Conservation (phyloP, 2,113 vertebrate genomes). For the Halcyon malimbica region DNA sequence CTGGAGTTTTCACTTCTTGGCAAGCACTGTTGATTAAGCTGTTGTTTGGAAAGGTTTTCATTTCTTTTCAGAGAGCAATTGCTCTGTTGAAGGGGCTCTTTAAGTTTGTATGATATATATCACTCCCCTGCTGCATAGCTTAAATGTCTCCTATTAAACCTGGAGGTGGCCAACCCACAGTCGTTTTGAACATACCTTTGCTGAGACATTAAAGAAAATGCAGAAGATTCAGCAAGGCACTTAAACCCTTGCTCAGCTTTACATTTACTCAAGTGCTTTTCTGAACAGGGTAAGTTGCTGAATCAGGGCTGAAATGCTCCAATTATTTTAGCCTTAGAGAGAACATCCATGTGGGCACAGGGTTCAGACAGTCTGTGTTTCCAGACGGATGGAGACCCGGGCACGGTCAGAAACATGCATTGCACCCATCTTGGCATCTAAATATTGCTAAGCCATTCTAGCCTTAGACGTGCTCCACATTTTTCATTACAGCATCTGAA, state of each 20-base stretch:
- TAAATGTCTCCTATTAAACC: neutral
- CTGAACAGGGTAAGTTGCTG: neutral
- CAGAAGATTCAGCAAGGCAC: neutral
- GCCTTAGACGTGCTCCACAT: neutral
- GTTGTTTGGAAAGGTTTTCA: neutral
- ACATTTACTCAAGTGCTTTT: neutral
- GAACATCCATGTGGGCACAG: rapidly evolving
- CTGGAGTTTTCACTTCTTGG: neutral
- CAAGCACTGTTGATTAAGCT: neutral
- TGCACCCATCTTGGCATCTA: neutral
- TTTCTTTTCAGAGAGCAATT: constrained; percentile 3
- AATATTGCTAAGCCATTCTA: neutral
- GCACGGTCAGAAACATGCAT: neutral
- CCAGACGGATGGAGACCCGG: neutral
- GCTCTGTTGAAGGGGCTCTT: neutral
- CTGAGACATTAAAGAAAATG: neutral
- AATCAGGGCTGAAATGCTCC: neutral
- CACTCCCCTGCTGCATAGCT: neutral
- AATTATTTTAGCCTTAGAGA: neutral
- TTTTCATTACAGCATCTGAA: neutral
- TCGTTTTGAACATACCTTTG: neutral
- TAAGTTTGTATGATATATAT: neutral
- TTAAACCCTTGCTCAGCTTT: neutral
- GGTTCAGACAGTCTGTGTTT: neutral
- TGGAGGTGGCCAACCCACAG: neutral